phyloP scores from a whole-genome alignment of 2,113 vertebrate genomes.

The Anarrhichthys ocellatus region DNA sequence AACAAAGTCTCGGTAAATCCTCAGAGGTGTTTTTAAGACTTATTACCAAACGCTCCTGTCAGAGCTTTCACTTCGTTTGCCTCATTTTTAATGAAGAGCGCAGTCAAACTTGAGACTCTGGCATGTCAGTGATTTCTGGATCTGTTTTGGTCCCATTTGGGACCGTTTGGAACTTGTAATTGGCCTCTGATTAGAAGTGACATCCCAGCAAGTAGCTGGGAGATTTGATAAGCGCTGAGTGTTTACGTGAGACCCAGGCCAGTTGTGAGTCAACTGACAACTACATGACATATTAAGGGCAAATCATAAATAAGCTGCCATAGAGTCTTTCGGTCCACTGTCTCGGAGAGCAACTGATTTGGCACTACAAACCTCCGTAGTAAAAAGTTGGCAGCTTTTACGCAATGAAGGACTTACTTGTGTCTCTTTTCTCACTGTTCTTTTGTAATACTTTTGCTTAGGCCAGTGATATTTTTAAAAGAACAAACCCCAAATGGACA shows the following conservation, averaged over 20 bases:
- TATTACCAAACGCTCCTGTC: constrained; percentile 28
- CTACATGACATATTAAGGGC: constrained; percentile 65
- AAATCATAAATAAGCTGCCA: constrained; percentile 25
- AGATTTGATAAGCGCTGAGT: constrained; percentile 55
- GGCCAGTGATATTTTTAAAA: constrained; percentile 62
- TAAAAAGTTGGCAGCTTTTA: constrained; percentile 18
- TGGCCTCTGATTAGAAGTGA: constrained; percentile 66
- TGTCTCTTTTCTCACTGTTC: constrained; percentile 12
- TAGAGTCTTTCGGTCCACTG: constrained; percentile 11
- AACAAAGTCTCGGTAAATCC: constrained; percentile 5
- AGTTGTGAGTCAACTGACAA: constrained; percentile 39
- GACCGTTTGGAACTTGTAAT: constrained; percentile 64
- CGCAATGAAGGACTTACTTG: constrained; percentile 31
- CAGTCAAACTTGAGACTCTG: constrained; percentile 21
- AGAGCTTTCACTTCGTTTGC: constrained; percentile 29
- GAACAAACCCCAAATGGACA: constrained; percentile 73
- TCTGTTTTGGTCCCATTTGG: constrained; percentile 57
- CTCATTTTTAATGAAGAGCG: constrained; percentile 64
- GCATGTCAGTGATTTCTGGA: not conserved
- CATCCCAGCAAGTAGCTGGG: constrained; percentile 34
- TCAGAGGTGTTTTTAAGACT: constrained; percentile 54
- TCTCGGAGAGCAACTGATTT: constrained; percentile 8
- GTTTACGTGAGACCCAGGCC: constrained; percentile 45
- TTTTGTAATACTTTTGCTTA: constrained; percentile 57
- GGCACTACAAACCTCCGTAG: constrained; percentile 5